A percentile compares a stretch with the other conserved stretches of the same genome.
Evolutionary conservation across 1,140 invertebrate species (phyloP).

Genomic region (Lordiphosa clarofinis): DNA sequence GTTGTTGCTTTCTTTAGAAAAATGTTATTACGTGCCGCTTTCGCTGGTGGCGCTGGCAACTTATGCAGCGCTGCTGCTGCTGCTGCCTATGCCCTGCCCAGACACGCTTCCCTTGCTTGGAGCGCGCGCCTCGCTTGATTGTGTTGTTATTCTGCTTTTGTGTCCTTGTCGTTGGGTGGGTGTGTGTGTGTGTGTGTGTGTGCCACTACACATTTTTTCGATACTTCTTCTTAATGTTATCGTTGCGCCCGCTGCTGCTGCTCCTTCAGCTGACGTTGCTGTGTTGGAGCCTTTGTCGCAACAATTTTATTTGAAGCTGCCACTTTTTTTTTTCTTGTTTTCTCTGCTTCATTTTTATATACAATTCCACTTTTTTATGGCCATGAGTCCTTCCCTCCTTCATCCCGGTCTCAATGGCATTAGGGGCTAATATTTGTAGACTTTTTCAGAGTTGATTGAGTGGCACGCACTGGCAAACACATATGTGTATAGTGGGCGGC

Average conservation of each 20-base stretch:
- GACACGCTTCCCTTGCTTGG: constrained; percentile 13
- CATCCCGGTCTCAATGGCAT: constrained; percentile 73
- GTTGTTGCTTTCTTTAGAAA: constrained; percentile 67
- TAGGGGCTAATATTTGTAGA: constrained; percentile 79
- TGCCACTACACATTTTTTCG: constrained; percentile 75
- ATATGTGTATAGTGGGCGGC: constrained; percentile 35
- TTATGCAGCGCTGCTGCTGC: constrained; percentile 59
- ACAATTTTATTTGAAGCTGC: constrained; percentile 78
- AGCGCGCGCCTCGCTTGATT: constrained; percentile 64
- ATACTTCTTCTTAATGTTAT: constrained; percentile 77
- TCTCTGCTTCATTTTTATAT: constrained; percentile 71
- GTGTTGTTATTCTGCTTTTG: constrained; percentile 77
- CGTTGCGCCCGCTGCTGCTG: constrained; percentile 56
- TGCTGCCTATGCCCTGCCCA: constrained; percentile 57
- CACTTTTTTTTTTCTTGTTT: constrained; percentile 50
- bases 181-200: constrained; percentile 32
- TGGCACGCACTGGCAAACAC: constrained; percentile 70
- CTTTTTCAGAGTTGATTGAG: constrained; percentile 77
- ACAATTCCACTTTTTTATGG: constrained; percentile 75
- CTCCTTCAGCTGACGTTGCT: constrained; percentile 50
- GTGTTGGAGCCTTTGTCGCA: constrained; percentile 65
- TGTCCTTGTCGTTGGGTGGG: constrained; percentile 48
- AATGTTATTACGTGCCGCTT: constrained; percentile 77
- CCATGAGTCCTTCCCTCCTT: constrained; percentile 41
- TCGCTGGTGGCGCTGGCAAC: constrained; percentile 56